These are phyloP conservation scores for Callipepla squamata DNA, from an alignment of 2,113 vertebrate species.

Conservation along the genomic window DNA sequence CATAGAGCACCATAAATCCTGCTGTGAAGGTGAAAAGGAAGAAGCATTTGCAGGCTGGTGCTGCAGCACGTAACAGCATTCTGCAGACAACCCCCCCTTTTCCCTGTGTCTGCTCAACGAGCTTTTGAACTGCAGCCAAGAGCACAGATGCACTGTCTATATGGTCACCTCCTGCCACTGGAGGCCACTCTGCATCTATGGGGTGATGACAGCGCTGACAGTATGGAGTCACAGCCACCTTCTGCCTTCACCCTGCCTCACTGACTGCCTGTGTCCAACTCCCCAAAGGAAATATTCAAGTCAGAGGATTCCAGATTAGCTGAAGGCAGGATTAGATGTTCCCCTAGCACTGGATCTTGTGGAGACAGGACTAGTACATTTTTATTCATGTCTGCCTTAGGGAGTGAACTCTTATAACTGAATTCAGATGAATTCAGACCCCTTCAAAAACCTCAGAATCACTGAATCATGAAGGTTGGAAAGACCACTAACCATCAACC, in stretches of 20 bases:
- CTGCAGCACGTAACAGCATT: neutral
- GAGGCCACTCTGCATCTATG: conserved; percentile 36
- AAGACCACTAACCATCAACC: too few species aligned
- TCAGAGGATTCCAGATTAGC: neutral
- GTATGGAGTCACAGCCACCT: neutral
- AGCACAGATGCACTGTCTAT: accelerated
- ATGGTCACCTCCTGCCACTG: neutral
- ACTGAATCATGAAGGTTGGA: too few species aligned
- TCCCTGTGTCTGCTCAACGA: neutral
- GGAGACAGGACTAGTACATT: neutral
- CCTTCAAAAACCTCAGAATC: neutral
- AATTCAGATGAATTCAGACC: neutral
- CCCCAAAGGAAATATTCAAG: neutral
- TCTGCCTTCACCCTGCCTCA: accelerated
- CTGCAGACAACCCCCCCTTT: neutral
- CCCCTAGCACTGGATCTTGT: neutral
- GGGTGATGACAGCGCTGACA: neutral
- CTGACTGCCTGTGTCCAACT: neutral
- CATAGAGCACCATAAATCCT: neutral
- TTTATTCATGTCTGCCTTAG: neutral
- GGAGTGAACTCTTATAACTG: neutral
- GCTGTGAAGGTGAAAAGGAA: conserved; percentile 40
- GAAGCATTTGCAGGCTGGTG: conserved; percentile 24
- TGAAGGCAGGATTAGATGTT: neutral
- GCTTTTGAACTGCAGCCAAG: neutral